Evolutionary conservation across 2,797 vertebrate genomes (phyloP).

Genomic region (Myotis vivesi): DNA sequence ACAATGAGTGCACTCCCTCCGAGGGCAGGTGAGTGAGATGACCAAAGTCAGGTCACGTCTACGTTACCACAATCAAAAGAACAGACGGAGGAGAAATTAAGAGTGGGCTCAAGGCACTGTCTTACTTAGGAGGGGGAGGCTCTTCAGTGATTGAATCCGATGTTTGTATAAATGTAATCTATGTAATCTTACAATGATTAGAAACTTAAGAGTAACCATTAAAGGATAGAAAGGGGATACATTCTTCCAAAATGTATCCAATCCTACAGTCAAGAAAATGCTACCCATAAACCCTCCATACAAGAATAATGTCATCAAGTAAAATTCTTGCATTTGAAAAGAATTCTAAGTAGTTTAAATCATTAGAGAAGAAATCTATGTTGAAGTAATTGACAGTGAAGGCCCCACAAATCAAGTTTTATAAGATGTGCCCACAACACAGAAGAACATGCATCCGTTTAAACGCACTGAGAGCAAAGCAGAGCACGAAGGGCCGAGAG

Average conservation of each 20-base stretch:
- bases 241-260: fast-evolving
- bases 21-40: fast-evolving
- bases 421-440: fast-evolving
- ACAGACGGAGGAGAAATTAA: neutral
- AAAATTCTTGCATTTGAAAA: neutral
- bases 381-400: fast-evolving
- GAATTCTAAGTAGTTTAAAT: neutral
- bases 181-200: neutral
- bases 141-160: too few species aligned
- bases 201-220: neutral
- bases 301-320: neutral
- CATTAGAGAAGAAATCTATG: neutral
- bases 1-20: fast-evolving
- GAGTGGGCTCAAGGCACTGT: too few species aligned
- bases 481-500: neutral
- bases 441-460: fast-evolving
- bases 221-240: neutral
- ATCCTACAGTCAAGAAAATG: neutral
- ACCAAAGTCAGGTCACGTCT: fast-evolving
- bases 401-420: neutral
- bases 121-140: neutral
- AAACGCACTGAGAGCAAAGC: neutral
- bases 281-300: neutral
- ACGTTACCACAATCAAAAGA: neutral
- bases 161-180: neutral